Base-by-base conservation (phyloP, 2,113 vertebrate genomes). In the Muntiacus muntjak region DNA sequence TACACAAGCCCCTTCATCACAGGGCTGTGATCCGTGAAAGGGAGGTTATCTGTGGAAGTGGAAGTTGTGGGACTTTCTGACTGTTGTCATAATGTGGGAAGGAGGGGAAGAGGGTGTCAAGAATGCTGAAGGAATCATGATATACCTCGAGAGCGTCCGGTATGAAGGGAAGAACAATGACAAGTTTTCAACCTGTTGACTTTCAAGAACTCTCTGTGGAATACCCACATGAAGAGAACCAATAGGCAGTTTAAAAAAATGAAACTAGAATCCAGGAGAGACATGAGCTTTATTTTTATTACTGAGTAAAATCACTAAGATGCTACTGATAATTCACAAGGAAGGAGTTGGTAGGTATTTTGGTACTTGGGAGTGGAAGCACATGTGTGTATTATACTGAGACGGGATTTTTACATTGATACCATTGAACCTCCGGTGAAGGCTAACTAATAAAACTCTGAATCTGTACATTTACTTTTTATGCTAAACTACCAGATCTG, bases 401-500 rank as follows among this genome's bases (percentile, higher is more conserved):
- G 28, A 17, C 58, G 50, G 50, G 9, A 50, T 60, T 89, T 95
- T 86, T 89, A 36, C 12, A 52, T 45, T 81, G 36, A 67, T 81
- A 33, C 33, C 33, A 64, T 26, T 86, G 90, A 78, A 78, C 4
- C 86, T 76, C 40, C 12, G 52, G 12, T 79, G 67, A 89, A 28
- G 82, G 47, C 52, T 93, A 67, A n/a, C 57, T 96, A 58, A 36
- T 60, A 43, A 64, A 83, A 10, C 54, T 88, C 25, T 93, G 47
- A 95, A 83, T 17, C 33, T 87, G 7, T 57, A 5, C 3, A 12
- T 76, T 92, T 85, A 86, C 55, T 36, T 74, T 74, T 23, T 28
- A 26, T 96, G 30, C 62, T 97, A 81, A 94, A 45, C 25, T 47
- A 84, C 11, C 54, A 91, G 23, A 55, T 90, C 17, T 89, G 4